Conservation (phyloP, 1,140 invertebrate species). For the Formica selysi region DNA sequence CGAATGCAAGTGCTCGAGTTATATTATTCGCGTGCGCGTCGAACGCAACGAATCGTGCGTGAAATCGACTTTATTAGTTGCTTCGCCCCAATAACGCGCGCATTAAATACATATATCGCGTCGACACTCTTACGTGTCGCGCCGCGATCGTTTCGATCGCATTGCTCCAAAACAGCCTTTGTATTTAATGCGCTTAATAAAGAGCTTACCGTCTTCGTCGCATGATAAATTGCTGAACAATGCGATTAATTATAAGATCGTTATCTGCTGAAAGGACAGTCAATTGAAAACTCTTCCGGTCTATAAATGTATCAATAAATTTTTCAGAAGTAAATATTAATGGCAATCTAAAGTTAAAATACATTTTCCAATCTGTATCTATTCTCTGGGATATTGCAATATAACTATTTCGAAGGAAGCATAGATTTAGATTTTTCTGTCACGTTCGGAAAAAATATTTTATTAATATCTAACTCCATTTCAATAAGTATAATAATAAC, state of each 20-base stretch:
- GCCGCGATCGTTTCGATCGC: slow-evolving; percentile 66
- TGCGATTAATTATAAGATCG: neutral
- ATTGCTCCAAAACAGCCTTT: slow-evolving; percentile 60
- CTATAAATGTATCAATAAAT: neutral
- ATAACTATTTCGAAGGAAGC: neutral
- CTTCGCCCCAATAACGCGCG: slow-evolving; percentile 71
- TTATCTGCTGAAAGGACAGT: neutral
- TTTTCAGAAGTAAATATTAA: slow-evolving; percentile 10
- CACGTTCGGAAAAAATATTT: neutral
- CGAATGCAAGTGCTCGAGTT: slow-evolving; percentile 54
- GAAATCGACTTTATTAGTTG: slow-evolving; percentile 85
- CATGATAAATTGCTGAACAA: neutral
- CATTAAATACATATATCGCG: slow-evolving; percentile 73
- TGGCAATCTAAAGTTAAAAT: neutral
- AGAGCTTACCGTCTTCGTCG: neutral
- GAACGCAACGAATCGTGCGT: slow-evolving; percentile 80
- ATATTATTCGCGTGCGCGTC: slow-evolving; percentile 69
- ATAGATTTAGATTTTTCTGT: neutral
- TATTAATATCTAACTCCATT: neutral
- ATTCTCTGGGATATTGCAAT: neutral
- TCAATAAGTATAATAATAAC: neutral
- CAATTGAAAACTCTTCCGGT: neutral
- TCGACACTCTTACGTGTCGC: slow-evolving; percentile 67
- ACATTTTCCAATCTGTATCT: neutral
- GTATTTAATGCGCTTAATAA: slow-evolving; percentile 41